Evolutionary conservation across 2,113 vertebrate species (phyloP).

Genomic region (Nannobrachium achirus): DNA sequence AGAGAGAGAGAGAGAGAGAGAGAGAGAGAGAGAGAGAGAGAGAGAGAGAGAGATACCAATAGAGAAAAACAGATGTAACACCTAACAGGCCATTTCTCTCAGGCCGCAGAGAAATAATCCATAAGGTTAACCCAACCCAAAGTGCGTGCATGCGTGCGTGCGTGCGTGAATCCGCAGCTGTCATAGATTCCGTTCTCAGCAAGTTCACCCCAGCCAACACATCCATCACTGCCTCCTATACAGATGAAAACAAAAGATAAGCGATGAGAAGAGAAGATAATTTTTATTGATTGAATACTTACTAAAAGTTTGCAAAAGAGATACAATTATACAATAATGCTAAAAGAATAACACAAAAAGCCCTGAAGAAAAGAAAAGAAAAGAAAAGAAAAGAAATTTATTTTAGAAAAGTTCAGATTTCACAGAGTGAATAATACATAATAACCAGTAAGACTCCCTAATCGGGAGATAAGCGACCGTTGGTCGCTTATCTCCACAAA

Average conservation of each 20-base stretch:
- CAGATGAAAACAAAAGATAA: constrained; percentile 46
- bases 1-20: too few species aligned
- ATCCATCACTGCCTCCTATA: constrained; percentile 56
- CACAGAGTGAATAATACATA: too few species aligned
- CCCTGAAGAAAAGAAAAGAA: background rate
- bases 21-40: background rate
- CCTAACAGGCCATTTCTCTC: constrained; percentile 43
- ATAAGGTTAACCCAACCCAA: constrained; percentile 54
- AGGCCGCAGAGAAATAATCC: constrained; percentile 55
- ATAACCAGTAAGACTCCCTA: too few species aligned
- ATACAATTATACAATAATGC: too few species aligned
- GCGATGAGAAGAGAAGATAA: background rate
- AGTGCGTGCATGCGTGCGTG: background rate
- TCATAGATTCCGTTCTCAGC: constrained; percentile 60
- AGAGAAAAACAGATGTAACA: constrained; percentile 41
- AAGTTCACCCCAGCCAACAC: constrained; percentile 53
- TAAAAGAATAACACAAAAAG: too few species aligned
- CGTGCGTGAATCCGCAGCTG: constrained; percentile 41
- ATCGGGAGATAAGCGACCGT: too few species aligned
- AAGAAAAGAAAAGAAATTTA: background rate
- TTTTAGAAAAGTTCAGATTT: background rate
- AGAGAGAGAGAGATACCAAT: constrained; percentile 36
- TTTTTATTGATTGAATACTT: too few species aligned
- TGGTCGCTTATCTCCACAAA: too few species aligned
- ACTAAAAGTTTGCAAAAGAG: too few species aligned